Base-by-base conservation (phyloP, 2,888 invertebrate genomes). In the Spisula subtruncata region DNA sequence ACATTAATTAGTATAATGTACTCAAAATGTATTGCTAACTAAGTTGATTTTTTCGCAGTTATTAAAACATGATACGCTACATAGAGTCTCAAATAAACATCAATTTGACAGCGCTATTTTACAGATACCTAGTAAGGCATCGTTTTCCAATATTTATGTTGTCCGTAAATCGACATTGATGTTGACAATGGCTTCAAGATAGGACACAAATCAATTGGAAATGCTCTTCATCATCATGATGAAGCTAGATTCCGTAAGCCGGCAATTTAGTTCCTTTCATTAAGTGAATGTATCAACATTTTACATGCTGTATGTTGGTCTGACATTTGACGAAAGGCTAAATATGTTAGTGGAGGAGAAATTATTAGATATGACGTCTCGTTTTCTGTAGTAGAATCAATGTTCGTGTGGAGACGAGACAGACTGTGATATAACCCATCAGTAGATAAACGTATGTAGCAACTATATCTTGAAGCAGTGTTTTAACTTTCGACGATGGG, bases 131-230 rank as follows among this genome's bases (percentile, higher is more conserved):
- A 66, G 60, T 32, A 32, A 35, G 75, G 75, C 32, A 35, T 75
- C 60, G 32, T 75, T 75, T 75, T 75, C 75, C 75, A 75, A 75
- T 75, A 75, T 75, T 25, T 35, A 35, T 66, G 35, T 35, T 75
- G 75, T 25, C 35, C 32, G 35, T 35, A 32, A 75, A 75, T 75
- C 75, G 32, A 75, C 75, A 35, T 71, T 75, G 75, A 35, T 75
- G 29, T 35, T 75, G 35, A 35, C 75, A 35, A 35, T 75, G 14
- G 75, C 75, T 75, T 35, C 10, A 75, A 75, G 75, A 75, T 75
- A 75, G 35, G 20, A 60, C 41, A 75, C 8, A 75, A 75, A 35
- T 35, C 29, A 75, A 35, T 18, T 75, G 32, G 29, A 32, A 75
- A 35, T 35, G 8, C 25, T 75, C 35, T 16, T 14, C 35, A 35